A percentile compares a stretch with the other conserved stretches of the same genome.
These are phyloP conservation scores for Philaethria dido DNA, from an alignment of 2,888 invertebrate species.

Conservation along the genomic window DNA sequence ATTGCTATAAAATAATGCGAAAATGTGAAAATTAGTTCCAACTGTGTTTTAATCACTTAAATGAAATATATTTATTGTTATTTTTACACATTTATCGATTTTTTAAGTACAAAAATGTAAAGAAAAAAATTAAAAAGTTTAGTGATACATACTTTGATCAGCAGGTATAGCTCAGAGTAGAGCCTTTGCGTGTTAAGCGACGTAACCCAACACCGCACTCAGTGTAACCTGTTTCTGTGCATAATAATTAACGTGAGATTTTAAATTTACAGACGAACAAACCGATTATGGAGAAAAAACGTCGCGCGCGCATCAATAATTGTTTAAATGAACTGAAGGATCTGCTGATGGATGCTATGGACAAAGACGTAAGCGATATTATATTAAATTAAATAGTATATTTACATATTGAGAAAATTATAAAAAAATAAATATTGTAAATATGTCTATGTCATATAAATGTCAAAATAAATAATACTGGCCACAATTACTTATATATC, in stretches of 20 bases:
- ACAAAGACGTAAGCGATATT: slow-evolving; percentile 92
- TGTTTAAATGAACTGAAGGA: slow-evolving; percentile 94
- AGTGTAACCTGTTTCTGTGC: slow-evolving; percentile 1
- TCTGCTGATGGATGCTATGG: slow-evolving; percentile 92
- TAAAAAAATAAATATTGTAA: not conserved
- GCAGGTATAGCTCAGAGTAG: not conserved
- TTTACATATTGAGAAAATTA: not conserved
- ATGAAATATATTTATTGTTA: not conserved
- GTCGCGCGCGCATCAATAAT: slow-evolving; percentile 95
- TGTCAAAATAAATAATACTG: too few relatives aligned
- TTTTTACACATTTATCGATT: not conserved
- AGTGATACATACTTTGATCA: not conserved
- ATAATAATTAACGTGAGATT: slow-evolving; percentile 40
- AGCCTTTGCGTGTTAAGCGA: not conserved
- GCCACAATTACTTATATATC: too few relatives aligned
- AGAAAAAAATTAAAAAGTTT: not conserved
- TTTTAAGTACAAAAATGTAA: not conserved
- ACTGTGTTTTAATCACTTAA: not conserved
- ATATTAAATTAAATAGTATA: not conserved
- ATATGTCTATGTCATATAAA: too few relatives aligned
- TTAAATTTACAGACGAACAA: slow-evolving; percentile 90
- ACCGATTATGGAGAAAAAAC: slow-evolving; percentile 96
- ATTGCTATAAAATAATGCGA: not conserved
- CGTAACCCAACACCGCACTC: slow-evolving; percentile 4
- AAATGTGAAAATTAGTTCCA: not conserved